Base-by-base conservation (phyloP, 2,888 invertebrate genomes). In the Rapana venosa region DNA sequence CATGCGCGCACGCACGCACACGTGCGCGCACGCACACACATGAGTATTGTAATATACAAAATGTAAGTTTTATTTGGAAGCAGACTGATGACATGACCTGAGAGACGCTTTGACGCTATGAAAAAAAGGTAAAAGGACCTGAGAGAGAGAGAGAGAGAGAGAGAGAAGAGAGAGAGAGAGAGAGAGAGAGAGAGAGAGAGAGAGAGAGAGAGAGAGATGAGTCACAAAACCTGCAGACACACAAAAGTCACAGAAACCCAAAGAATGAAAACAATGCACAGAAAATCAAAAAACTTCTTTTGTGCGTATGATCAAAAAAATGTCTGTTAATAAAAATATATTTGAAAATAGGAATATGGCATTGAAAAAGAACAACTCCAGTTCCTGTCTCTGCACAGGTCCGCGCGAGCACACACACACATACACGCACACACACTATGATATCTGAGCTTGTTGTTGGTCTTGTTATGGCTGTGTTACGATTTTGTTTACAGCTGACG, bases 121-220 rank as follows among this genome's bases (percentile, higher is more conserved):
- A 30, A n/a, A n/a, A n/a, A n/a, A n/a, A n/a, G n/a, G n/a, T n/a
- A n/a, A n/a, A n/a, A n/a, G n/a, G 26, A 26, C 2, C 26, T 70
- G 47, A 47, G 47, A 47, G 47, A 47, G 47, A 47, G 47, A 47
- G 47, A 81, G 20, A 35, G 32, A 35, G 81, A 77, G 30, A 56
- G 30, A 58, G 30, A 85, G 5, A 47, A n/a, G 47, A 74, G 22
- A 32, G 70, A 70, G 87, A 87, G 36, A 66, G 30, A 22, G 22
- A 30, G 17, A 74, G 87, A 70, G 87, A 87, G 87, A 87, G 74
- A 87, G 32, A 74, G 35, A 35, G 30, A 87, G 87, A 87, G 74
- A 74, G 66, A n/a, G 56, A 17, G 32, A 61, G 61, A 61, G 61
- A 61, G n/a, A 61, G 56, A 32, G 61, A 32, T 47, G 56, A 22